Percentiles rank a stretch among this genome's conserved stretches.
Evolutionary conservation across 2,797 vertebrate species (phyloP).

Genomic region (Poecilia wingei): DNA sequence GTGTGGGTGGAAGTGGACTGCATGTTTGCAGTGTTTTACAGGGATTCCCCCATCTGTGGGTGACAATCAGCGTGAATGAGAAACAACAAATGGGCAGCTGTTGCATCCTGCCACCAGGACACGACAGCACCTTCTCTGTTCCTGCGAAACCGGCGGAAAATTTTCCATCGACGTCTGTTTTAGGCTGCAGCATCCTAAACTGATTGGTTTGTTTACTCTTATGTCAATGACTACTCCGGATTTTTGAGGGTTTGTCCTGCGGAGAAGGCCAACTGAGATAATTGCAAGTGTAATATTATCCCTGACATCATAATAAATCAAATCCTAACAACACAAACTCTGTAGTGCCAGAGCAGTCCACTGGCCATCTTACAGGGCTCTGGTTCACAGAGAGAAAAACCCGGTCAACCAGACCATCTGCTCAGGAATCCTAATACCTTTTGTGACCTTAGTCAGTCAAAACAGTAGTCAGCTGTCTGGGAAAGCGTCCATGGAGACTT

Average conservation of each 20-base stretch:
- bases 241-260: not conserved
- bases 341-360: constrained; percentile 7
- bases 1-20: constrained; percentile 42
- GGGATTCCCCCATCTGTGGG: constrained; percentile 37
- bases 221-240: not conserved
- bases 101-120: constrained; percentile 48
- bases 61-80: constrained; percentile 35
- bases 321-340: constrained; percentile 39
- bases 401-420: constrained; percentile 69
- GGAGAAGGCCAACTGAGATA: not conserved
- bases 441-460: constrained; percentile 30
- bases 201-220: not conserved
- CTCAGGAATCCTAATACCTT: constrained; percentile 59
- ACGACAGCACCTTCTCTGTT: constrained; percentile 33
- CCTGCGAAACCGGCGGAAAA: not conserved
- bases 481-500: not conserved
- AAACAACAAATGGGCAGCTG: constrained; percentile 54
- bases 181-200: not conserved
- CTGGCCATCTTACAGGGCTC: constrained; percentile 9
- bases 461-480: not conserved
- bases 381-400: constrained; percentile 27
- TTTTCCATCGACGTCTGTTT: not conserved
- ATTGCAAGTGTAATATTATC: not conserved
- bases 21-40: constrained; percentile 38
- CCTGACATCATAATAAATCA: constrained; percentile 7